Conservation (phyloP, 2,113 vertebrate species). For the Nycticorax nycticorax region DNA sequence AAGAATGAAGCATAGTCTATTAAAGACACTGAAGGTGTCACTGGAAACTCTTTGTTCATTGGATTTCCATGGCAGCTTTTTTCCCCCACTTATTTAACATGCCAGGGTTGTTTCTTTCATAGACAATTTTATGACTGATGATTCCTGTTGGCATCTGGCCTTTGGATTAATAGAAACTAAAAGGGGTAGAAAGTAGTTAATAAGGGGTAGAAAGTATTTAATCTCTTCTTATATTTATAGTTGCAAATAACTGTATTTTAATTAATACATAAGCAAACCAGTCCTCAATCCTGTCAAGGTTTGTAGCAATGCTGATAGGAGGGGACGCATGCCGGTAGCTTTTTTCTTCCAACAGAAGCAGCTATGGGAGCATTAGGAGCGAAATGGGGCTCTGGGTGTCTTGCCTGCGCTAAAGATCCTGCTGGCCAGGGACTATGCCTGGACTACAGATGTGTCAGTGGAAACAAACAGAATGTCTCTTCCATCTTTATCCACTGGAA, state of each 20-base stretch:
- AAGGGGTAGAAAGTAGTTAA: neutral
- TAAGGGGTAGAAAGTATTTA: neutral
- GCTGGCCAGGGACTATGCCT: neutral
- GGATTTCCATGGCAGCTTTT: neutral
- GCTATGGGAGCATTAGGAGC: neutral
- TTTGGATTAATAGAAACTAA: neutral
- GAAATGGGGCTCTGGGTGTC: neutral
- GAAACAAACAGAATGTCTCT: neutral
- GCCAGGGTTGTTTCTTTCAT: neutral
- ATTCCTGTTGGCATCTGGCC: neutral
- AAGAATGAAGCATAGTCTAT: neutral
- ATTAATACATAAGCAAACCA: neutral
- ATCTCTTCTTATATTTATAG: neutral
- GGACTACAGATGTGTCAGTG: neutral
- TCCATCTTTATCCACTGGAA: neutral
- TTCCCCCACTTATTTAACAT: accelerated
- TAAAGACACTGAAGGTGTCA: neutral
- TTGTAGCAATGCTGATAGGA: neutral
- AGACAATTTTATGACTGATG: neutral
- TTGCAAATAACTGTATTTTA: neutral
- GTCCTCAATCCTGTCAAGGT: neutral
- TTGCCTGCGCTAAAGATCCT: neutral
- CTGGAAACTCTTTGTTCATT: neutral
- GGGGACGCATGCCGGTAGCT: neutral
- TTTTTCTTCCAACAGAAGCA: neutral